A percentile compares a stretch with the other conserved stretches of the same genome.
Evolutionary conservation across 2,888 invertebrate genomes (phyloP).

Genomic region (Drosophila fungiperda): DNA sequence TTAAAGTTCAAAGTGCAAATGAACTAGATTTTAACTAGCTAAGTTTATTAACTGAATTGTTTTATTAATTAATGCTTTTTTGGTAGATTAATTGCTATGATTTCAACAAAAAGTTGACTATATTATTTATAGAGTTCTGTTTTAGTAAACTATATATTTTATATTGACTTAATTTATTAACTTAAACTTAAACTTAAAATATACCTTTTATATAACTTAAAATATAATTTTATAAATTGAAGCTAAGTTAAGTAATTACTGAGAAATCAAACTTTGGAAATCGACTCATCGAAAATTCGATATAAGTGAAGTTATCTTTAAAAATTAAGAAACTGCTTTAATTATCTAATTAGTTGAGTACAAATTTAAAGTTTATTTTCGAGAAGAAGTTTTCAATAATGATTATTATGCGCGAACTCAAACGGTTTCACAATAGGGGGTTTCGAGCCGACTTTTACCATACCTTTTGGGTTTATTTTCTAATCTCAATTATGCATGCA

Average conservation of each 20-base stretch:
- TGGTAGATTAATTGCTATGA: background rate
- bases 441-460: background rate
- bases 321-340: background rate
- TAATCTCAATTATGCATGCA: conserved; percentile 57
- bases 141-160: background rate
- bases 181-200: background rate
- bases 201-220: background rate
- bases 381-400: background rate
- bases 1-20: conserved; percentile 33
- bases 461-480: conserved; percentile 19
- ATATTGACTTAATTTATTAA: background rate
- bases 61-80: background rate
- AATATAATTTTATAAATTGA: too few relatives aligned
- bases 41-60: background rate
- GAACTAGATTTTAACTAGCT: background rate
- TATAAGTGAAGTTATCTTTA: background rate
- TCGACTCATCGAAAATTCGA: background rate
- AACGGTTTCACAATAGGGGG: conserved; percentile 16
- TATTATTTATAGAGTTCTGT: background rate
- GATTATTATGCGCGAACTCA: conserved; percentile 4
- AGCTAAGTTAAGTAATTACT: background rate
- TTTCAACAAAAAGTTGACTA: background rate
- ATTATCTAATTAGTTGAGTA: background rate
- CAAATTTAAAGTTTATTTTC: background rate
- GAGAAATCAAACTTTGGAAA: background rate